Evolutionary conservation across 2,888 invertebrate genomes (phyloP), one percentile per base, ranked within the genome.

Genomic region (Andrena chrysosceles): DNA sequence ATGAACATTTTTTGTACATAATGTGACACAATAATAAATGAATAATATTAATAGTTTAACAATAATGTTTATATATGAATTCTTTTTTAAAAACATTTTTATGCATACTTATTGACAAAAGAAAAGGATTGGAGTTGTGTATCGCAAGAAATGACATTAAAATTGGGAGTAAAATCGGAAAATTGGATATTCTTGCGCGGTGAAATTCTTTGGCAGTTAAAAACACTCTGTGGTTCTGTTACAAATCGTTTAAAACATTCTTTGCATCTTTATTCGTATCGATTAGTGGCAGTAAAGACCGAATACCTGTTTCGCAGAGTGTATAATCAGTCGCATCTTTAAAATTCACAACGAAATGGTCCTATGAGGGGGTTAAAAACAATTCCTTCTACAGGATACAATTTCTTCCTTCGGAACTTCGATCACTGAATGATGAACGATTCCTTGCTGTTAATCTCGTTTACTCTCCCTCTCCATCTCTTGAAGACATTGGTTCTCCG

Each of bases 241-340:
- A 48, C 29, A 64, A 75, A 64, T 64, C 2, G n/a, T 79, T 66
- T 10, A 75, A 77, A 63, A 81, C 72, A 35, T 52, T 64, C 33
- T 71, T 71, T 48, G 54, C 54, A 68, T 54, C 54, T 80, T 78
- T 68, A 68, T 78, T 80, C 64, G 63, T 73, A 69, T 70, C 20
- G 20, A 69, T 81, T 70, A 70, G 23, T 70, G 66, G 59, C 64
- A 69, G 42, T 74, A 73, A 69, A 59, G 60, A 56, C 69, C 64
- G 31, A 52, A 73, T 72, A 63, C 49, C 54, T 49, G 48, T 48
- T 54, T 56, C 56, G 59, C 13, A 60, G 48, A 69, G 52, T 63
- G 31, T 64, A 66, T 66, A 54, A 74, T 81, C 73, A 74, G 56
- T 81, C 49, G 62, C 48, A 68, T 63, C 10, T 0, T 66, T 70